A percentile compares a stretch with the other conserved stretches of the same genome.
phyloP scores from a whole-genome alignment of 2,113 vertebrate species.

The Coracopsis vasa region DNA sequence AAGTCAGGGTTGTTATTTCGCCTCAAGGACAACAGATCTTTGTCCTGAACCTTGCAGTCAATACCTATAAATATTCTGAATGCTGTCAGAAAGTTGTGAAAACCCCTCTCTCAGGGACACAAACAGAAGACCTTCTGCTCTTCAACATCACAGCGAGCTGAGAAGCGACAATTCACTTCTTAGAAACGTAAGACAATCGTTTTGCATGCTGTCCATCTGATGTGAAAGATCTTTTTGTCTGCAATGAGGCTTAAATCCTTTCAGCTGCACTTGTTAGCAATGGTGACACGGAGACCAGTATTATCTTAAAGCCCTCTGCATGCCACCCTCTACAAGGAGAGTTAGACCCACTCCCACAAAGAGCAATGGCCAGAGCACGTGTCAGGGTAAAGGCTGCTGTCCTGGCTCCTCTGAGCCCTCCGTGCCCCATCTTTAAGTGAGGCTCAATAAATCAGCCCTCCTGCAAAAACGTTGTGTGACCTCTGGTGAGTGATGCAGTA shows the following conservation, averaged over 20 bases:
- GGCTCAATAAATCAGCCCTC: not conserved
- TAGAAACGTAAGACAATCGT: not conserved
- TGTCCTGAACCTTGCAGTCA: slow-evolving; percentile 25
- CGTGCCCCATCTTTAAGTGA: not conserved
- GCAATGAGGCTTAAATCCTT: not conserved
- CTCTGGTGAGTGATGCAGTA: not conserved
- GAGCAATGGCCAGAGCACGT: not conserved
- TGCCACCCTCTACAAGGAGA: not conserved
- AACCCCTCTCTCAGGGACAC: not conserved
- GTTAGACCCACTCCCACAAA: not conserved
- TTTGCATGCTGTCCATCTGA: not conserved
- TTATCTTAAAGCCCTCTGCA: not conserved
- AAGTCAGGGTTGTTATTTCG: slow-evolving; percentile 20
- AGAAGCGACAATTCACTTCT: not conserved
- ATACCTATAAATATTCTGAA: slow-evolving; percentile 32
- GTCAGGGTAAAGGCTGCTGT: not conserved
- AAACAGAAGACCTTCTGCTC: not conserved
- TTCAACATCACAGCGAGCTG: not conserved
- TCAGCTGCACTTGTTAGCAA: not conserved
- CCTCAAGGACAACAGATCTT: slow-evolving; percentile 49
- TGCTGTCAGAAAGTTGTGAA: slow-evolving; percentile 10
- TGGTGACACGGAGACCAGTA: not conserved
- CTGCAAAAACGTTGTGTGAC: slow-evolving; percentile 19
- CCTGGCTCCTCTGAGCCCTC: not conserved
- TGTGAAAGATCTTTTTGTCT: not conserved